phyloP scores from a whole-genome alignment of 2,888 invertebrate species.

The Caradrina kadenii region DNA sequence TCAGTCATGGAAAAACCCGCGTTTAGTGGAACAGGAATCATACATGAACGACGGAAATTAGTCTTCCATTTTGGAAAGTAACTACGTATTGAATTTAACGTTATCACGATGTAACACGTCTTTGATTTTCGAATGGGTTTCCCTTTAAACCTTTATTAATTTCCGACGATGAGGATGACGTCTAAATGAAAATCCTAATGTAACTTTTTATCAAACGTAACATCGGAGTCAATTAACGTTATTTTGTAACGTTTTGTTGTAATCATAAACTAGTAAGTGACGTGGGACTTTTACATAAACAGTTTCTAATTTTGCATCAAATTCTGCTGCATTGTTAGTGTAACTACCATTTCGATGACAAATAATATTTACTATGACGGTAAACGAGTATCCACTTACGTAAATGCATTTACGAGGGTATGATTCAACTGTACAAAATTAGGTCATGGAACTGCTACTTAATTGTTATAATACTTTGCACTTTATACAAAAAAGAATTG shows the following conservation, averaged over 20 bases:
- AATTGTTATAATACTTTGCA: constrained; percentile 1
- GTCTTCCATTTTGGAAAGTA: constrained; percentile 8
- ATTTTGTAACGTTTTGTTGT: constrained; percentile 10
- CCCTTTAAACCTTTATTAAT: not conserved
- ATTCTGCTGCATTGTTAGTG: constrained; percentile 10
- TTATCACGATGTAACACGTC: constrained; percentile 7
- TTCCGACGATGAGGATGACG: constrained; percentile 5
- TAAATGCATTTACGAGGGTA: constrained; percentile 5
- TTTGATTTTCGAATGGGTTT: constrained; percentile 25
- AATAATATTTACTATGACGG: constrained; percentile 28
- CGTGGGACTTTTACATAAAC: not conserved
- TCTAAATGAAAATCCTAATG: not conserved
- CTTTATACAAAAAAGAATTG: not conserved
- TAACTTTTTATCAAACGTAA: constrained; percentile 1
- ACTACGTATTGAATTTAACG: constrained; percentile 1
- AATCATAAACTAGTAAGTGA: constrained; percentile 14
- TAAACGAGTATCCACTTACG: not conserved
- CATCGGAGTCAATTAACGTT: not conserved
- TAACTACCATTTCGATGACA: constrained; percentile 13
- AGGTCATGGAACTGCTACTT: constrained; percentile 16
- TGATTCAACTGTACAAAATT: constrained; percentile 13
- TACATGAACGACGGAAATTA: not conserved
- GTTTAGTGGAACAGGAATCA: not conserved
- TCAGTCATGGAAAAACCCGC: constrained; percentile 37
- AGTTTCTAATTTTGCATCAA: constrained; percentile 34